A percentile compares a stretch with the other conserved stretches of the same genome.
These are phyloP conservation scores for Etheostoma spectabile DNA, from an alignment of 2,113 vertebrate species.

Conservation along the genomic window DNA sequence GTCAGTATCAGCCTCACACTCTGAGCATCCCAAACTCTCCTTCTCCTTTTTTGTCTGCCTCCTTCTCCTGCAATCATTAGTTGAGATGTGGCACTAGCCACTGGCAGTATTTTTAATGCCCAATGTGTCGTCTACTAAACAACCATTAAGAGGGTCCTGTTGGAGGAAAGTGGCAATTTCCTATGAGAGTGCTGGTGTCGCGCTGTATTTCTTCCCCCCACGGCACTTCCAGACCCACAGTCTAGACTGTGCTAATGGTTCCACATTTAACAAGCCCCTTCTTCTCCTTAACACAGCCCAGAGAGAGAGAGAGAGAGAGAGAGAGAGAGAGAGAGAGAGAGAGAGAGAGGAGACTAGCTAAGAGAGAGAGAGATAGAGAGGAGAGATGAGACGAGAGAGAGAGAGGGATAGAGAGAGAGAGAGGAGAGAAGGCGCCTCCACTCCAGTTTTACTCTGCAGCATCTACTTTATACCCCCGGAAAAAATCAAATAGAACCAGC, in stretches of 20 bases:
- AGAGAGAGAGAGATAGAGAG: constrained; percentile 7
- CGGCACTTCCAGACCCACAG: constrained; percentile 61
- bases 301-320: constrained; percentile 9
- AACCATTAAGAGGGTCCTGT: constrained; percentile 61
- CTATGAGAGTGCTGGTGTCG: constrained; percentile 59
- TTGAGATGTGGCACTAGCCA: constrained; percentile 50
- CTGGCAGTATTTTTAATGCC: constrained; percentile 59
- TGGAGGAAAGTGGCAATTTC: constrained; percentile 75
- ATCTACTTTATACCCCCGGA: not conserved
- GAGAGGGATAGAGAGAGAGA: constrained; percentile 3
- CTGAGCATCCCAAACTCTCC: constrained; percentile 28
- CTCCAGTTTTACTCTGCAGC: constrained; percentile 9
- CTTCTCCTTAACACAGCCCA: constrained; percentile 12
- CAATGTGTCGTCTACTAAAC: constrained; percentile 68
- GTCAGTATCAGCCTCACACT: constrained; percentile 15
- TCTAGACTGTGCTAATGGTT: constrained; percentile 70
- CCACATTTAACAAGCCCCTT: constrained; percentile 60
- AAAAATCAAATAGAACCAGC: not conserved
- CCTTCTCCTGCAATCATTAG: constrained; percentile 39
- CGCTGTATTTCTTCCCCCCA: constrained; percentile 56
- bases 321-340: not conserved
- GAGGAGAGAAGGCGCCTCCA: too few relatives aligned
- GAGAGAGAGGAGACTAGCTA: not conserved
- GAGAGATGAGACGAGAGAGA: too few relatives aligned
- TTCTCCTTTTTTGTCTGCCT: constrained; percentile 11